phyloP scores from a whole-genome alignment of 2,113 vertebrate genomes.

The Xenopus tropicalis region UCB_Xtro_10.0 CM004450.2:80133501-80134000 shows the following conservation, averaged over 20 bases:
- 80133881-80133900: constrained; percentile 30
- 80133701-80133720: too few species aligned
- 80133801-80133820: constrained; percentile 5
- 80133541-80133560: too few species aligned
- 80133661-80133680: too few species aligned
- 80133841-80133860: constrained; percentile 29
- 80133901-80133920: constrained; percentile 22
- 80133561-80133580: too few species aligned
- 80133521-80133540: too few species aligned
- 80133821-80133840: constrained; percentile 18
- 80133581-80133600: too few species aligned
- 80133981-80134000: constrained; percentile 4
- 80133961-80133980: constrained; percentile 33
- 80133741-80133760: neutral
- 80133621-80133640: too few species aligned
- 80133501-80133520: too few species aligned
- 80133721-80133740: neutral
- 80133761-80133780: neutral
- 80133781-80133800: neutral
- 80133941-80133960: constrained; percentile 29
- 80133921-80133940: constrained; percentile 32
- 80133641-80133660: too few species aligned
- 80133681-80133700: too few species aligned
- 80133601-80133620: too few species aligned
- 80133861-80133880: constrained; percentile 35